These are phyloP conservation scores for Cabera pusaria DNA, from an alignment of 2,888 invertebrate genomes.

Conservation along the genomic window DNA sequence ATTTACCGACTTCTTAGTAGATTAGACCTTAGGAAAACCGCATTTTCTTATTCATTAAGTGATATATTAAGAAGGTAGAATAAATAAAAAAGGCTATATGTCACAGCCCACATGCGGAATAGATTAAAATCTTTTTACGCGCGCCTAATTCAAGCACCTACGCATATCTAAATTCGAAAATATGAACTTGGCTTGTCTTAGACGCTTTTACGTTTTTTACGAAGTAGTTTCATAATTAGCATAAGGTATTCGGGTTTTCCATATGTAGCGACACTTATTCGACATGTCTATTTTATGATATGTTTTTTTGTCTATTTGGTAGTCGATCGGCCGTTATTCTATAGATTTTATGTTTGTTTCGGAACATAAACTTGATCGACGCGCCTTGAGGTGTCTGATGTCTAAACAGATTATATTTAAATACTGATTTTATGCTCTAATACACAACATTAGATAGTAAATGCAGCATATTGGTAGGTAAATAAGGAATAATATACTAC, in stretches of 20 bases:
- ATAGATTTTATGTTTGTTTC: constrained; percentile 59
- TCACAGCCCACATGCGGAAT: constrained; percentile 69
- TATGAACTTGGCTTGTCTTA: constrained; percentile 53
- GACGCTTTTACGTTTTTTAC: constrained; percentile 32
- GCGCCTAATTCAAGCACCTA: constrained; percentile 70
- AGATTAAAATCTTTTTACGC: constrained; percentile 73
- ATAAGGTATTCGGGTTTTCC: constrained; percentile 59
- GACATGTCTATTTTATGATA: constrained; percentile 65
- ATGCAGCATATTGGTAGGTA: constrained; percentile 21
- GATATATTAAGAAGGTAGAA: constrained; percentile 61
- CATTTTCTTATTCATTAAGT: constrained; percentile 63
- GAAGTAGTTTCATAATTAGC: constrained; percentile 58
- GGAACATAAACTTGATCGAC: constrained; percentile 62
- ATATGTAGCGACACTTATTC: constrained; percentile 65
- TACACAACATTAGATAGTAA: constrained; percentile 34
- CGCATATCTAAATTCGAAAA: constrained; percentile 68
- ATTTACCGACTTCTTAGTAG: constrained; percentile 47
- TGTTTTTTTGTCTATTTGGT: constrained; percentile 55
- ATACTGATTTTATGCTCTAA: constrained; percentile 35
- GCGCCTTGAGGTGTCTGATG: constrained; percentile 52
- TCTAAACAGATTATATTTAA: constrained; percentile 48
- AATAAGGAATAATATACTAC: too few relatives aligned
- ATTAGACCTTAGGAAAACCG: constrained; percentile 42
- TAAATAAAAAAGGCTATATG: constrained; percentile 67
- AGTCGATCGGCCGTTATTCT: constrained; percentile 55